A percentile compares a stretch with the other conserved stretches of the same genome.
These are phyloP conservation scores for Trichonephila clavata DNA, from an alignment of 1,140 invertebrate genomes.

Conservation along the genomic window DNA sequence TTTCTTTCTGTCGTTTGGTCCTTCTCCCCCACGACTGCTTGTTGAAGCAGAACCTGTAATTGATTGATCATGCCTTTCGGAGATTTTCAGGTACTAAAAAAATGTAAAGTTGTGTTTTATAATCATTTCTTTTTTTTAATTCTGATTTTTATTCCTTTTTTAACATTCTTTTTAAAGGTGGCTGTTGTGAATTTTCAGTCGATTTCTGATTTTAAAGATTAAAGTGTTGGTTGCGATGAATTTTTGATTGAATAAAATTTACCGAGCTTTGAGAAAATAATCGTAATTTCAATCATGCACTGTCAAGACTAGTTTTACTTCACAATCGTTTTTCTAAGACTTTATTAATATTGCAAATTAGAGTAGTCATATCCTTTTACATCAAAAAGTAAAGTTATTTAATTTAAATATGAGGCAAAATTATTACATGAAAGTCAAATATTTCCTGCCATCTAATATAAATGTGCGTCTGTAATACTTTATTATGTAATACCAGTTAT, in stretches of 20 bases:
- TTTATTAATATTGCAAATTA: too few relatives aligned
- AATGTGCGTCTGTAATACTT: too few relatives aligned
- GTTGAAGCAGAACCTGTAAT: slow-evolving; percentile 5
- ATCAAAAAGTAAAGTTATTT: too few relatives aligned
- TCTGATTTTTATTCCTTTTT: not conserved
- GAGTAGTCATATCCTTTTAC: too few relatives aligned
- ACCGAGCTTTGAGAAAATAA: not conserved
- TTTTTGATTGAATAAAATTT: not conserved
- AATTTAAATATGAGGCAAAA: too few relatives aligned
- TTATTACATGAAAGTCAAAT: too few relatives aligned
- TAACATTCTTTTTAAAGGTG: not conserved
- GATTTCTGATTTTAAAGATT: not conserved
- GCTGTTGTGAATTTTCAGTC: not conserved
- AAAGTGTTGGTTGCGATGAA: not conserved
- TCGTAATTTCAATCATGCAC: too few relatives aligned
- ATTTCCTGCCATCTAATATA: too few relatives aligned
- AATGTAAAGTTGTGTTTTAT: slow-evolving; percentile 1
- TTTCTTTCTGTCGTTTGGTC: not conserved
- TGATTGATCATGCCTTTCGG: slow-evolving; percentile 21
- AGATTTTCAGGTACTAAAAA: slow-evolving; percentile 9
- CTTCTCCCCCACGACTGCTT: not conserved
- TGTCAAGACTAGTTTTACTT: too few relatives aligned
- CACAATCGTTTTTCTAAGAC: too few relatives aligned
- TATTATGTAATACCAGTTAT: too few relatives aligned
- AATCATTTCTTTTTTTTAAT: not conserved